Base-by-base conservation (phyloP, 1,140 invertebrate genomes). In the Meloidogyne hapla region DNA sequence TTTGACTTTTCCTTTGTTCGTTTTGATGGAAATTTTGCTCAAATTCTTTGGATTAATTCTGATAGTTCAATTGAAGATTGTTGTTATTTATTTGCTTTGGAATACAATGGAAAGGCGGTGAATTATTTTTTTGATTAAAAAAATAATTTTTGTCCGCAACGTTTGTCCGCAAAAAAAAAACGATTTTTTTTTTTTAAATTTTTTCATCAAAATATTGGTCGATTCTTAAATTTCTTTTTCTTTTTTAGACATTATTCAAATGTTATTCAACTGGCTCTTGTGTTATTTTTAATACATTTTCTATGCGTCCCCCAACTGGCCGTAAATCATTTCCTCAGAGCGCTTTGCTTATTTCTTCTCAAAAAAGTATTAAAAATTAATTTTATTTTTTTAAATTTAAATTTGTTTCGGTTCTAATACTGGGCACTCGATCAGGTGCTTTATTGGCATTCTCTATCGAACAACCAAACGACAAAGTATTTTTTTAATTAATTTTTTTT, bases 31-130 rank as follows among this genome's bases (percentile, higher is more conserved):
- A 56, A 42, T 70, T 70, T 70, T 9, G 42, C 45, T 13, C 69
- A 70, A 61, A 9, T 70, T 61, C 69, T 70, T 38, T 70, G 69
- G 69, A 25, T 68, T 25, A 33, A 68, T n/a, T 42, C 66, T n/a
- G 66, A 68, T 33, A 8, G 9, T 33, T 33, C 9, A 33, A 4
- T 33, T 33, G 33, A 33, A 68, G 38, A 33, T 10, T 10, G 66
- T 21, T n/a, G 21, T 21, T 21, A 40, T 33, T 68, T 68, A 9
- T 26, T 68, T 33, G 1, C 66, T 18, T n/a, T 68, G 18, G 66
- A 4, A n/a, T 42, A 68, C 9, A 12, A 23, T 21, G 66, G 66
- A 2, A 33, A 68, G 9, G 9, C 45, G 66, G 66, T 68, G 8
- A 21, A 42, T 68, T 33, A 6, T 25, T 21, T n/a, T n/a, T 9